Evolutionary conservation across 2,797 vertebrate genomes (phyloP), one percentile per base, ranked within the genome.

Genomic region (Anomalospiza imberbis): DNA sequence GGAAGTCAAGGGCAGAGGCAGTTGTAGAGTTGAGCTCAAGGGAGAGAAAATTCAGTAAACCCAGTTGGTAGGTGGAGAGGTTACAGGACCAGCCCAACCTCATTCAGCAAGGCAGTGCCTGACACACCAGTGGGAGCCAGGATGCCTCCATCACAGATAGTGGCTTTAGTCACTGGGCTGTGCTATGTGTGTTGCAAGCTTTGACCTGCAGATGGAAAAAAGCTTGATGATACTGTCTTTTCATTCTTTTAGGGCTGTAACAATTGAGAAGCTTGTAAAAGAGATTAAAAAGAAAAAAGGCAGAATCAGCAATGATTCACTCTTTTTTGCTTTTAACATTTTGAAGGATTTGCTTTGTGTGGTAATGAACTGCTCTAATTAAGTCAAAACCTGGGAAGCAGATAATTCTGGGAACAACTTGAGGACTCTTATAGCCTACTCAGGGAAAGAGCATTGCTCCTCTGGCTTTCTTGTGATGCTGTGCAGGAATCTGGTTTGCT

Each of bases 321-420:
- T 93, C 57, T 28, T 81, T 47, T 71, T 72, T 54, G 34, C 42
- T 77, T 74, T 71, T 74, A 65, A 51, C 10, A 3, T 77, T 76
- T 66, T 65, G 58, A 51, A 66, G 51, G 54, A 84, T 91, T 89
- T 95, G 68, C 77, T 90, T 62, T 93, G 93, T 73, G 38, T 72
- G 44, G 75, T 40, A 40, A 8, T 78, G 70, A 83, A 58, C 54
- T 0, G 0, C 42, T 77, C 75, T 84, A 90, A 90, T 91, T 88
- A 87, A 93, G 38, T 78, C 40, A 62, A 82, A 92, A 91, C 54
- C 76, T 68, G 50, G 42, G 71, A 85, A 53, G 72, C 62, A 81
- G 34, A 57, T 66, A 85, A 13, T 93, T 82, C 75, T 68, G 89
- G 68, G 55, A 93, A 58, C 51, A 79, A 57, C 58, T n/a, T 62